Evolutionary conservation across 92 coral and sea anemone genomes (phyloP), one percentile per base, ranked within the genome.

Genomic region (Siderastrea siderea): DNA sequence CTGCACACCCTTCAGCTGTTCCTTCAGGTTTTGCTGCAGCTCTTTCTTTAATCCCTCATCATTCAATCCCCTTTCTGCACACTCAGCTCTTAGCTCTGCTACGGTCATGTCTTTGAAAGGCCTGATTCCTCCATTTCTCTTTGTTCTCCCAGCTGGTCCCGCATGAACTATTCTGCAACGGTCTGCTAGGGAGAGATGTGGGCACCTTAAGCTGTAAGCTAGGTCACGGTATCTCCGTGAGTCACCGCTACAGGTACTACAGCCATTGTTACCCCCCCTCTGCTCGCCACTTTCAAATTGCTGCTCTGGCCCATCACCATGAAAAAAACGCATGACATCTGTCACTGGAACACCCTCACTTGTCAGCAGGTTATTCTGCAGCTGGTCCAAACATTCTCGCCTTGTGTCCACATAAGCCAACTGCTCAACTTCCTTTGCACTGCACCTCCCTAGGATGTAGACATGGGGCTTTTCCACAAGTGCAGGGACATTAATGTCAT

Each of bases 371-470:
- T 90, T 73, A 80, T 62, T 19, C 11, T 10, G 4, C 47, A 90
- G 86, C 43, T 90, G 75, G 2, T 63, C 72, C 73, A 85, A 65
- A 59, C 89, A 82, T 43, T 90, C 79, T 54, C 83, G 7, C 47
- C 93, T 52, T 44, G 86, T 80, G 11, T 85, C 90, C 3, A 47
- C 67, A 66, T 90, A 90, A 16, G 79, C 83, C 15, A 90, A 19
- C 54, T 90, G 74, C 49, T 90, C 87, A 14, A 68, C 93, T 8
- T 79, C 87, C 5, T 84, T 74, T 26, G 77, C 70, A 63, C 72
- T 86, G 79, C 90, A 90, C 48, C 93, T 53, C 47, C 83, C 93
- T 19, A 90, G 58, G 13, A 84, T 78, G 78, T 78, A 90, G 0
- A 84, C 79, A 5, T 90, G 89, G 12, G 90, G 90, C 59, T 67